These are phyloP conservation scores for Scalopus aquaticus DNA, from an alignment of 2,113 vertebrate species.

Conservation along the genomic window DNA sequence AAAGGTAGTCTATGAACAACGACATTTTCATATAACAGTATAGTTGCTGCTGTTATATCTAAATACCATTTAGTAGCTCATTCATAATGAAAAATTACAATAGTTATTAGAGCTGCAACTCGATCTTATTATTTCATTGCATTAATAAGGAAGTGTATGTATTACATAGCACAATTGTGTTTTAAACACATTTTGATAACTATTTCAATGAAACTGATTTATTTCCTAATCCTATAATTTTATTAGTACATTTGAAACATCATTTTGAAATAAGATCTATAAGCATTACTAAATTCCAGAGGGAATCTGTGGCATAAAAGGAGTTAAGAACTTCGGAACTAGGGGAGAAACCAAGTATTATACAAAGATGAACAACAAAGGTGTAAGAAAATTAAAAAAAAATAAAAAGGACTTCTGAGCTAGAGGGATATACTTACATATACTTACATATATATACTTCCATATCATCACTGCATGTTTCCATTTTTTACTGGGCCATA, in stretches of 20 bases:
- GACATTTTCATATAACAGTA: conserved; percentile 19
- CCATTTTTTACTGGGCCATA: conserved; percentile 7
- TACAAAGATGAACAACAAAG: background rate
- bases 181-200: conserved; percentile 54
- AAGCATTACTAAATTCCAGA: conserved; percentile 23
- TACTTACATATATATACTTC: background rate
- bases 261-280: conserved; percentile 35
- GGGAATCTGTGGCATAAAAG: background rate
- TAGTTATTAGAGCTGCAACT: conserved; percentile 5
- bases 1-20: background rate
- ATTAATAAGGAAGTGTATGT: conserved; percentile 23
- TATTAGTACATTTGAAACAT: conserved; percentile 15
- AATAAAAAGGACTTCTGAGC: background rate
- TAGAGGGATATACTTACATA: background rate
- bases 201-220: conserved; percentile 13
- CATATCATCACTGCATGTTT: background rate
- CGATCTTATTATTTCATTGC: conserved; percentile 49
- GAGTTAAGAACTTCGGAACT: background rate
- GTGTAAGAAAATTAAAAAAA: background rate
- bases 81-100: conserved; percentile 52
- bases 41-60: background rate
- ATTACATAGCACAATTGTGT: conserved; percentile 8
- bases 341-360: too few species aligned
- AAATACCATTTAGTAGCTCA: background rate
- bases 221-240: background rate